Percentiles rank a stretch among this genome's conserved stretches.
These are phyloP conservation scores for Drosophila kuntzei DNA, from an alignment of 2,888 invertebrate species.

Conservation along the genomic window DNA sequence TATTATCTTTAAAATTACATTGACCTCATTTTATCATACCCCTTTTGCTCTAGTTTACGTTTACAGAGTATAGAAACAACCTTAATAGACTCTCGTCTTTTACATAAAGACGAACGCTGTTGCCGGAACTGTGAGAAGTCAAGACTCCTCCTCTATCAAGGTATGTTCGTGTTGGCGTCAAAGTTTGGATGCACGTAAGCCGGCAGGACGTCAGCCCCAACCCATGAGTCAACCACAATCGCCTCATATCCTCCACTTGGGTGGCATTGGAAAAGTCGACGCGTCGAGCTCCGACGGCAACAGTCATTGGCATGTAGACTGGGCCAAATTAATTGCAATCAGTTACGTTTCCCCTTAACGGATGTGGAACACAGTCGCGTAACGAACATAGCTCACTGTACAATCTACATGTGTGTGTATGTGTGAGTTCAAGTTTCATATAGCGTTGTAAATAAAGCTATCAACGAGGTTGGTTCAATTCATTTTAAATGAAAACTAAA, in stretches of 20 bases:
- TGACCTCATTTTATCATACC: not conserved
- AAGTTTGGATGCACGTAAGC: slow-evolving; percentile 43
- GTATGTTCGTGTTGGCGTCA: slow-evolving; percentile 38
- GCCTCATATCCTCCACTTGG: not conserved
- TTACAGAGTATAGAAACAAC: slow-evolving; percentile 31
- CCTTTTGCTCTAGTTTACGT: not conserved
- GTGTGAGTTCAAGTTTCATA: not conserved
- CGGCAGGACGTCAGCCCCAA: slow-evolving; percentile 36
- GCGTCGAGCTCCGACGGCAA: slow-evolving; percentile 17
- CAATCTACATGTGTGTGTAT: not conserved
- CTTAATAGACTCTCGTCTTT: slow-evolving; percentile 57
- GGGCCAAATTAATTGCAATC: slow-evolving; percentile 80
- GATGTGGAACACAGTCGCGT: slow-evolving; percentile 62
- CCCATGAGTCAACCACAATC: not conserved
- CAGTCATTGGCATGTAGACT: slow-evolving; percentile 73
- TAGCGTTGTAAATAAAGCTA: not conserved
- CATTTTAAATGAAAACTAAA: slow-evolving; percentile 1
- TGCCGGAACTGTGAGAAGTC: slow-evolving; percentile 10
- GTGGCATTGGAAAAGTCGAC: slow-evolving; percentile 7
- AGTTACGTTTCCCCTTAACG: slow-evolving; percentile 70
- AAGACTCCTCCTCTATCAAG: no score
- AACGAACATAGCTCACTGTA: slow-evolving; percentile 21
- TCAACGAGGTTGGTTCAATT: slow-evolving; percentile 21
- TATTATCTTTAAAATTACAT: no score
- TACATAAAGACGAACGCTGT: slow-evolving; percentile 56